Base-by-base conservation (phyloP, 2,113 vertebrate species). In the Varanus salvator region DNA sequence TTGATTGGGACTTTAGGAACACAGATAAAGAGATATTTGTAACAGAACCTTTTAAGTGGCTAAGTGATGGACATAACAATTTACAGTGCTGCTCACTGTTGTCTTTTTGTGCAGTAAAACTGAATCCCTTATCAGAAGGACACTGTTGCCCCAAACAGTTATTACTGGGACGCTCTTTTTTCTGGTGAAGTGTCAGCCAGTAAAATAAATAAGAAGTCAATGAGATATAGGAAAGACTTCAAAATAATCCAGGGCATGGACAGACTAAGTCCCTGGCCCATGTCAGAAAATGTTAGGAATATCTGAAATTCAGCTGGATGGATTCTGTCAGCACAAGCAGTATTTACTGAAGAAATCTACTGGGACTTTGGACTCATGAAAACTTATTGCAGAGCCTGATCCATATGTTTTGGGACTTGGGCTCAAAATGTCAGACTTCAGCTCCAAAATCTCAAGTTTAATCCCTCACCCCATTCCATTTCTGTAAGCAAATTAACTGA, bases 1-100 rank as follows among this genome's bases (percentile, higher is more conserved):
- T 8, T 71, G 88, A 81, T 69, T 87, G 86, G 57, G 78, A 19
- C 77, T 94, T 93, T 84, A 90, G 84, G 87, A 93, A 89, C 80
- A 80, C 69, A 81, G 19, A 76, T 4, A 87, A 27, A 76, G 80
- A 87, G 78, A 69, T 90, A 8, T 29, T 85, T 34, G 7, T 84
- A 90, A 68, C 48, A 48, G 86, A 25, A 57, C 48, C 72, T 78
- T 71, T 87, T 91, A 84, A 87, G 52, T n/a, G 34, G 68, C 34
- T 81, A 87, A 90, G 86, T 89, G 89, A 88, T 84, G 69, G 84
- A 91, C n/a, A 15, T 8, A 34, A 50, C 25, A 0, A 60, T 85
- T 69, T 86, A 89, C 2, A 86, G 52, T 21, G 81, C 71, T 88
- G 14, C n/a, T 19, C 90, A 85, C 9, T 27, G 29, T 21, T 38